Percentiles rank a stretch among this genome's conserved stretches.
Evolutionary conservation across 2,113 vertebrate genomes (phyloP).

Genomic region (Calidris pygmaea): DNA sequence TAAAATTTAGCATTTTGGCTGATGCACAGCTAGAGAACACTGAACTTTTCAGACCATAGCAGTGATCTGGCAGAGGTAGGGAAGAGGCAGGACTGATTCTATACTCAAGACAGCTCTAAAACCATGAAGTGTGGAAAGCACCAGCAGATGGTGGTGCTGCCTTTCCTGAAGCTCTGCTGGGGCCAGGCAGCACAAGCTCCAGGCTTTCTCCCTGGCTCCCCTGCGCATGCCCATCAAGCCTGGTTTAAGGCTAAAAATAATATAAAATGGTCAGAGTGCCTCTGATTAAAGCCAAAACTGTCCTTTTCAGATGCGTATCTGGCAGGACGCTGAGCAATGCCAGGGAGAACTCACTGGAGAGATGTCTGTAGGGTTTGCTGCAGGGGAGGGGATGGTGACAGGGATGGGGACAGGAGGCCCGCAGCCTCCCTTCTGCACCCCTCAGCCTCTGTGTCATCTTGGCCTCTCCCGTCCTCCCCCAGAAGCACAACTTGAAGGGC

Average conservation of each 20-base stretch:
- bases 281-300: neutral
- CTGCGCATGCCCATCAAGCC: neutral
- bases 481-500: neutral
- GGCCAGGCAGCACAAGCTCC: too few species aligned
- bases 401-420: neutral
- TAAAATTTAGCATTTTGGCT: neutral
- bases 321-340: neutral
- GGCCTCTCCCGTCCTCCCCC: neutral
- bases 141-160: conserved; percentile 7
- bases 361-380: neutral
- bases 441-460: neutral
- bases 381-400: neutral
- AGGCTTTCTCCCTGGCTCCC: neutral
- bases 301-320: neutral
- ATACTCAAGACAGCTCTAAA: neutral
- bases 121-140: neutral
- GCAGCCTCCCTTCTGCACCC: neutral
- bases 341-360: neutral
- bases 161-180: neutral
- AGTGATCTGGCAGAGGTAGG: neutral
- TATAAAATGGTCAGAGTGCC: neutral
- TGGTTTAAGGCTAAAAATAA: neutral
- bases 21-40: neutral
- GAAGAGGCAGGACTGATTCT: neutral
- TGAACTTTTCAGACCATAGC: neutral